Base-by-base conservation (phyloP, 2,797 vertebrate species). In the Alauda arvensis region DNA sequence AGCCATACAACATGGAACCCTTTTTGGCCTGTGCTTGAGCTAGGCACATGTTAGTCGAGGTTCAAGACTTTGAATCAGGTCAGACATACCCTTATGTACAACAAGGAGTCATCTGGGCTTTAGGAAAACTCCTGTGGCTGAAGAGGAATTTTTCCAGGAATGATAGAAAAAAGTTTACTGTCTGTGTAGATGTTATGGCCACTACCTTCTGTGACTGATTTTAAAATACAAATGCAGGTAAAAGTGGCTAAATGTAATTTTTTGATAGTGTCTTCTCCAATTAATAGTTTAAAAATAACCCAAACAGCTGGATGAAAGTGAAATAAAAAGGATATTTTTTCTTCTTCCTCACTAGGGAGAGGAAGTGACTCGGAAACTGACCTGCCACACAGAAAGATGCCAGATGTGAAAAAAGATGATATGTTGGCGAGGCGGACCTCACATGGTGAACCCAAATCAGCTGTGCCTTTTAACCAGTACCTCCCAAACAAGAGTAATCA, bases 391-490 rank as follows among this genome's bases (percentile, higher is more conserved):
- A 97, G 98, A 95, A 99, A 98, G 97, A 94, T 98, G 87, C 99
- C 99, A 4, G 99, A 99, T 51, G 96, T 99, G 83, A 98, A 98
- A 59, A 99, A 99, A 93, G 99, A 99, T 71, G 99, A 99, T 95
- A 99, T 99, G 99, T 96, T 98, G 89, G 98, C 98, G 0, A 97
- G 99, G 39, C 96, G 99, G 88, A 98, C 98, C 17, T 99, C 99
- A 17, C 97, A 98, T 4, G 98, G 98, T 33, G 99, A 99, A 96
- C 98, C 96, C 9, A 98, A 98, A 53, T 98, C 98, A 76, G 97
- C 97, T 85, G 97, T 99, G 97, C 99, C 99, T 95, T 99, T 99
- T 93, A 99, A 99, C 96, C 99, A 99, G 96, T 99, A 99, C 97
- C 98, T 99, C 91, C 99, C 99, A 7, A 99, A 99, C 96, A 99